Percentiles rank a stretch among this genome's conserved stretches.
These are phyloP conservation scores for Trichomycterus rosablanca DNA, from an alignment of 2,113 vertebrate species.

Conservation along the genomic window DNA sequence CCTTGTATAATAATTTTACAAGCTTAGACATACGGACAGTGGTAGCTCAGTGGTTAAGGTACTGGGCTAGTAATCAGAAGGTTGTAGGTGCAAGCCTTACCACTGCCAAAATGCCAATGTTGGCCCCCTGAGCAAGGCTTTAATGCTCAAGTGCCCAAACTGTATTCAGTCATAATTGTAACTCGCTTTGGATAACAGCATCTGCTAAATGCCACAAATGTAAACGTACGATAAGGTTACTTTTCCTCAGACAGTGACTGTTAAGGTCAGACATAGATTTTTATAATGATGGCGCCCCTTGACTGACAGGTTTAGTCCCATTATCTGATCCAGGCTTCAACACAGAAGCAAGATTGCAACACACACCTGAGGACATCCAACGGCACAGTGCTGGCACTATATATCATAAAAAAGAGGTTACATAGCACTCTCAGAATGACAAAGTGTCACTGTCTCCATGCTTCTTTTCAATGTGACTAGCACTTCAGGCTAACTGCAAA, in stretches of 20 bases:
- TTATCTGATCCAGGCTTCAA: neutral
- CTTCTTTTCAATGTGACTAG: conserved; percentile 14
- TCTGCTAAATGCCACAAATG: neutral
- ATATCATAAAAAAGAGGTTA: too few species aligned
- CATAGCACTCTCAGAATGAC: too few species aligned
- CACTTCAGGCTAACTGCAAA: neutral
- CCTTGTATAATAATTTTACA: too few species aligned
- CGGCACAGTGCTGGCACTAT: neutral
- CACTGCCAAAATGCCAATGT: too few species aligned
- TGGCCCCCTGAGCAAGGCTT: too few species aligned
- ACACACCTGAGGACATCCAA: conserved; percentile 6
- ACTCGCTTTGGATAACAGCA: neutral
- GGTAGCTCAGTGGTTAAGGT: too few species aligned
- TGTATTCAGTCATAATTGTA: too few species aligned
- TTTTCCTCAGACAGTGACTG: neutral
- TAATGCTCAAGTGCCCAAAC: neutral
- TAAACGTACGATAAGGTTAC: neutral
- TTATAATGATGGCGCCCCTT: neutral
- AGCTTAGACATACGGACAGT: too few species aligned
- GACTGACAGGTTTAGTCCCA: conserved; percentile 17
- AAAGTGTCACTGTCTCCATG: neutral
- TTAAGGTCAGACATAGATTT: neutral
- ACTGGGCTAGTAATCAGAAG: too few species aligned
- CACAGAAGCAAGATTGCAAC: neutral
- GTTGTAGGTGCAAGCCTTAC: too few species aligned